Evolutionary conservation across 2,888 invertebrate species (phyloP).

Genomic region (Orthonychiurus folsomi): DNA sequence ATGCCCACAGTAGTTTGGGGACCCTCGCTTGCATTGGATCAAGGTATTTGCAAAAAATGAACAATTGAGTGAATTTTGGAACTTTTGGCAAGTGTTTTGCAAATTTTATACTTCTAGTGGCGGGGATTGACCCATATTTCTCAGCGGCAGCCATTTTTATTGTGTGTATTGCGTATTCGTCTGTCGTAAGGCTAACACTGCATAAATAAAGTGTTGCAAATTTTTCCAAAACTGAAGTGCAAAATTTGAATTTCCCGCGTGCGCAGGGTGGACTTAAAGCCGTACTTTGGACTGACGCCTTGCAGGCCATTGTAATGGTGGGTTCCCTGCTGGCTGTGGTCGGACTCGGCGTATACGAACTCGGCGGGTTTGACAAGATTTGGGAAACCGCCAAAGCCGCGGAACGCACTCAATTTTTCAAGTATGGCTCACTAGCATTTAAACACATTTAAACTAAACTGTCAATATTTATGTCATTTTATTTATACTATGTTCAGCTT

Average conservation of each 20-base stretch:
- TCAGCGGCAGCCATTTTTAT: slow-evolving; percentile 60
- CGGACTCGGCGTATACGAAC: slow-evolving; percentile 23
- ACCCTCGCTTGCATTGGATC: slow-evolving; percentile 59
- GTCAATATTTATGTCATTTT: no score
- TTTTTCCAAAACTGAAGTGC: no score
- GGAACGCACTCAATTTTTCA: neutral
- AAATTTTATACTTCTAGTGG: slow-evolving; percentile 50
- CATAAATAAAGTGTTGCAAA: no score
- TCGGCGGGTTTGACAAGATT: slow-evolving; percentile 29
- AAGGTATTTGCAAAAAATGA: slow-evolving; percentile 48
- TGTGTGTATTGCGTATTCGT: slow-evolving; percentile 60
- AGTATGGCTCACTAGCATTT: no score
- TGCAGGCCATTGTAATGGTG: slow-evolving; percentile 35
- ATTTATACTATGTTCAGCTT: neutral
- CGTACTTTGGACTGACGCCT: slow-evolving; percentile 31
- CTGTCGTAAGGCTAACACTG: slow-evolving; percentile 31
- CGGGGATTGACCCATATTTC: slow-evolving; percentile 56
- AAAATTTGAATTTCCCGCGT: no score
- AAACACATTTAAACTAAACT: no score
- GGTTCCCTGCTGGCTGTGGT: slow-evolving; percentile 26
- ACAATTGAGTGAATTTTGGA: no score
- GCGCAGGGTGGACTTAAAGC: slow-evolving; percentile 38
- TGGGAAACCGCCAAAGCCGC: slow-evolving; percentile 23
- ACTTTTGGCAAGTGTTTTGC: no score
- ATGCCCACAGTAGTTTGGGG: slow-evolving; percentile 60